These are phyloP conservation scores for Isichthys henryi DNA, from an alignment of 2,113 vertebrate species.

Conservation along the genomic window DNA sequence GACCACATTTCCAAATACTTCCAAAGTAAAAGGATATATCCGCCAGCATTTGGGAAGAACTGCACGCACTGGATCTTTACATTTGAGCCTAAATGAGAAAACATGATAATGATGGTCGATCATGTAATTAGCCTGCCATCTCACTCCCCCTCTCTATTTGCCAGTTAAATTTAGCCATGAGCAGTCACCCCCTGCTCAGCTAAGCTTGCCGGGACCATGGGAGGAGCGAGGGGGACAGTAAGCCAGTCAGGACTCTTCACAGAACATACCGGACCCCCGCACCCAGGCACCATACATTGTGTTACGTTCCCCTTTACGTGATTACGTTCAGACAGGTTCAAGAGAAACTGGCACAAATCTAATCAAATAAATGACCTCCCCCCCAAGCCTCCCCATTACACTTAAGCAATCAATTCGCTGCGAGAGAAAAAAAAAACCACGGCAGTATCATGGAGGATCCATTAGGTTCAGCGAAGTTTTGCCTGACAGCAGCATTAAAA, in stretches of 20 bases:
- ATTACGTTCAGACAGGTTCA: slow-evolving; percentile 22
- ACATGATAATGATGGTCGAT: background rate
- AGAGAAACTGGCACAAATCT: slow-evolving; percentile 14
- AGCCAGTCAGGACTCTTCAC: background rate
- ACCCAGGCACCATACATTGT: background rate
- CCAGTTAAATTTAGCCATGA: background rate
- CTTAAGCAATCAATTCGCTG: slow-evolving; percentile 2
- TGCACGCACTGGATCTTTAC: background rate
- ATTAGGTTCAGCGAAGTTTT: slow-evolving; percentile 43
- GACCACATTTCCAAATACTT: slow-evolving; percentile 8
- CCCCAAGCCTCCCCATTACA: background rate
- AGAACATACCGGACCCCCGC: background rate
- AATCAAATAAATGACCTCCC: slow-evolving; percentile 24
- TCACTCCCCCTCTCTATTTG: background rate
- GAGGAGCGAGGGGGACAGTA: background rate
- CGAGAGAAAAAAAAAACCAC: background rate
- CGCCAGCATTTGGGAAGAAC: background rate
- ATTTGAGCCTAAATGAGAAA: background rate
- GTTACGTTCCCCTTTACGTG: slow-evolving; percentile 9
- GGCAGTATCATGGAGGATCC: slow-evolving; percentile 6
- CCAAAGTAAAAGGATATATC: background rate
- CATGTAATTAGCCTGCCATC: background rate
- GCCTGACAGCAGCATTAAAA: slow-evolving; percentile 73
- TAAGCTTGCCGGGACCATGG: background rate
- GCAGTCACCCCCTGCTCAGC: background rate